Evolutionary conservation across 2,888 invertebrate genomes (phyloP), one percentile per base, ranked within the genome.

Genomic region (Chrysolina americana): DNA sequence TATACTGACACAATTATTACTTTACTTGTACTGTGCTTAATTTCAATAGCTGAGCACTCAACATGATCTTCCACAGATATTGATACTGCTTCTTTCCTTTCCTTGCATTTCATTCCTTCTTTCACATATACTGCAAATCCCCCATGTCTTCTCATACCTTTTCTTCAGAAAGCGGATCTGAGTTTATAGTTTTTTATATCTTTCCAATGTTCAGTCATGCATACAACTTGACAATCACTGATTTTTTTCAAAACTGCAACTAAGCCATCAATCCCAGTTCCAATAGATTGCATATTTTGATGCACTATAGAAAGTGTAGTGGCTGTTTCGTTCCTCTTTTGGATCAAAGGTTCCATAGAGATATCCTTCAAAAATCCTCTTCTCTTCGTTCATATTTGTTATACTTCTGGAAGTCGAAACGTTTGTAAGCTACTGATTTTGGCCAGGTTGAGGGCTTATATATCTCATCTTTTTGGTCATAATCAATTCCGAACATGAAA

Each of bases 201-300:
- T 19, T 53, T 28, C 28, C 28, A 28, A 5, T 28, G 28, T 28
- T 28, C 28, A 28, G 28, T 28, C 2, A 28, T 28, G n/a, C 53
- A 53, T 21, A 53, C 5, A 21, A 53, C 53, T n/a, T 53, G 53
- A n/a, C 53, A 53, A 53, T 53, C n/a, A n/a, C 53, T 21, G 17
- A 53, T 53, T 21, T 53, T 17, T 8, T 53, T 4, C 53, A 53
- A 21, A 4, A 53, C 53, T 19, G 17, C 53, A 10, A 19, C n/a
- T n/a, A 53, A n/a, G 53, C 21, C 4, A 53, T 53, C 53, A 17
- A 53, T 11, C 10, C 53, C 53, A 19, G 53, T 53, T 17, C 53
- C 53, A 9, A 53, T 53, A 21, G 11, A 53, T 53, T n/a, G 53
- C 21, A 53, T 53, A 53, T 53, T 53, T 53, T 53, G 53, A 53